Base-by-base conservation (phyloP, 2,888 invertebrate genomes). In the Plebejus argus region DNA sequence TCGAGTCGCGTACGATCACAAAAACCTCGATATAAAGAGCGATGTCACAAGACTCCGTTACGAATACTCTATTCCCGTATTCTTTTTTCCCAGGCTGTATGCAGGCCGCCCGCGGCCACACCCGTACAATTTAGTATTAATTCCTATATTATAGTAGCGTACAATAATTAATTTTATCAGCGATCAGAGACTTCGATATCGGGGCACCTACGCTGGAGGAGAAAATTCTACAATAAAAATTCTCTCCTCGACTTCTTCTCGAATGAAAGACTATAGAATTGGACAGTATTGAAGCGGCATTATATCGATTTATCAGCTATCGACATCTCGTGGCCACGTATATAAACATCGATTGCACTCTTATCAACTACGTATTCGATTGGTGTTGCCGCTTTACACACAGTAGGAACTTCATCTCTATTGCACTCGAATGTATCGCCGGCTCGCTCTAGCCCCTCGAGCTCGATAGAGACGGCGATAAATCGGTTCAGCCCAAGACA, bases 391-490 rank as follows among this genome's bases (percentile, higher is more conserved):
- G 76, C 77, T 78, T 78, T 79, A 81, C 80, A 80, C 79, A 77
- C 77, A 77, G 80, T 82, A 81, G 80, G 81, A 82, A 81, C 81
- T 81, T 77, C 76, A 78, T 80, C 79, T 77, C 80, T 80, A 80
- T 82, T 85, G 82, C 81, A 82, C 81, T 79, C 80, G 78, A 78
- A 15, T 58, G 76, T 78, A 74, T 77, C 78, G 71, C 79, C 78
- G 78, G 78, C 79, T 78, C 79, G 76, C 72, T 82, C 80, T 76
- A 39, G 10, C 56, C 76, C 28, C 39, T 23, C 28, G 18, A 77
- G 39, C 58, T 56, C 58, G 71, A 77, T 58, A 77, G 77, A 77
- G 39, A 71, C 77, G 39, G 72, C 39, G 39, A 77, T 58, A 71
- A 20, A 72, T 56, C 72, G 72, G 71, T 71, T 77, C 39, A 56